Conservation (phyloP, 30 jellyfish, hydroid and myxozoan species). For the Hydractinia echinata region DNA sequence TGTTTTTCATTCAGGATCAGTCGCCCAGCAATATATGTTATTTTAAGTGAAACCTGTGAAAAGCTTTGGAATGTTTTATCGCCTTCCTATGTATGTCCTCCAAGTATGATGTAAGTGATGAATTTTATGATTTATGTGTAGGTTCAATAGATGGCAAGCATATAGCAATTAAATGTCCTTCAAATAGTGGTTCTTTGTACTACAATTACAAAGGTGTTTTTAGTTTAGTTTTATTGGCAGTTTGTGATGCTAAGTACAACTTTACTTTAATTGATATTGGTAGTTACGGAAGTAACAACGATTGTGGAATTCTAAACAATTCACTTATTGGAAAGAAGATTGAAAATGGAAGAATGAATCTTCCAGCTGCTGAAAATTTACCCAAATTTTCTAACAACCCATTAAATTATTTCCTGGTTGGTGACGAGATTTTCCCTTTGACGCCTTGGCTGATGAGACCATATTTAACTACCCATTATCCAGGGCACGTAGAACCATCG, state of each 20-base stretch:
- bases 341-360: not conserved
- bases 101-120: too few relatives aligned
- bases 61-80: too few relatives aligned
- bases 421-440: conserved; percentile 69
- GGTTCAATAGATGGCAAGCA: too few relatives aligned
- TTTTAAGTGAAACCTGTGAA: too few relatives aligned
- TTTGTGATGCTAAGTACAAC: conserved; percentile 42
- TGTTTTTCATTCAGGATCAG: too few relatives aligned
- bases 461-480: conserved; percentile 55
- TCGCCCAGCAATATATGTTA: too few relatives aligned
- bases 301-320: conserved; percentile 19
- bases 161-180: conserved; percentile 45
- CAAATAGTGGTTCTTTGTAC: conserved; percentile 32
- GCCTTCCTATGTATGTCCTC: too few relatives aligned
- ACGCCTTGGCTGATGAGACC: conserved; percentile 52
- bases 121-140: too few relatives aligned
- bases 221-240: conserved; percentile 46
- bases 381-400: conserved; percentile 7
- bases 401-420: conserved; percentile 47
- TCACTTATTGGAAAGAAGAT: too few relatives aligned
- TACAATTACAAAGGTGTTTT: too few relatives aligned
- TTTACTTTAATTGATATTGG: conserved; percentile 38
- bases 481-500: conserved; percentile 62
- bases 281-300: conserved; percentile 40
- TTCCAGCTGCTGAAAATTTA: not conserved